phyloP scores from a whole-genome alignment of 2,797 vertebrate species.

The Rhynchonycteris naso region DNA sequence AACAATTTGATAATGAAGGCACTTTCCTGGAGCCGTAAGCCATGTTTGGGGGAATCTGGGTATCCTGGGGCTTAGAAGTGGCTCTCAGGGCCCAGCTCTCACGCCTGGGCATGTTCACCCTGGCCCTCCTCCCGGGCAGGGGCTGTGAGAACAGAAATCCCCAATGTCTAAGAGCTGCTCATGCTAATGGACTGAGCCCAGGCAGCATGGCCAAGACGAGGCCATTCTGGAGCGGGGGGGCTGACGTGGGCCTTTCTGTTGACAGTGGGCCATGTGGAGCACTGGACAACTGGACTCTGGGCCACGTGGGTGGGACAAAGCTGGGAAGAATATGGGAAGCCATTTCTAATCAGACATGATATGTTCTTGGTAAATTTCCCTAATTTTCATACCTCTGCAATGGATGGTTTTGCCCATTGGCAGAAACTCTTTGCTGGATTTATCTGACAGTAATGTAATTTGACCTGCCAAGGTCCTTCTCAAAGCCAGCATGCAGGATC shows the following conservation, averaged over 20 bases:
- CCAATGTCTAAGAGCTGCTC: not conserved
- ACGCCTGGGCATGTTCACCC: not conserved
- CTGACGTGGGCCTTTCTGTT: not conserved
- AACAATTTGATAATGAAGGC: no score
- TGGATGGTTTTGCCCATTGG: not conserved
- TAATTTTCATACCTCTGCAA: not conserved
- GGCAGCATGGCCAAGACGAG: rapidly evolving
- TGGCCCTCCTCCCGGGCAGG: not conserved
- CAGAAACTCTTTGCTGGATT: not conserved
- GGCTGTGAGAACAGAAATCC: not conserved
- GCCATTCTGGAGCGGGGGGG: not conserved
- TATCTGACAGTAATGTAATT: not conserved
- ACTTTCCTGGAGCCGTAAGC: no score
- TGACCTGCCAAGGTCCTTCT: not conserved
- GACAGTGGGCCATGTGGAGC: not conserved
- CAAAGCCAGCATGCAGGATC: not conserved
- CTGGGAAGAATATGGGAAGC: not conserved
- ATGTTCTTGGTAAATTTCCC: not conserved
- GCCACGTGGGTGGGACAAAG: not conserved
- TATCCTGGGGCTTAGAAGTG: rapidly evolving
- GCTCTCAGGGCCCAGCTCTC: not conserved
- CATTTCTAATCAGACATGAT: not conserved
- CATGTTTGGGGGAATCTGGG: not conserved
- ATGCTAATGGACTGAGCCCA: not conserved
- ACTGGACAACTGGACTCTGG: not conserved